Base-by-base conservation (phyloP, 2,888 invertebrate genomes). In the Pristionchus maxplancki region DNA sequence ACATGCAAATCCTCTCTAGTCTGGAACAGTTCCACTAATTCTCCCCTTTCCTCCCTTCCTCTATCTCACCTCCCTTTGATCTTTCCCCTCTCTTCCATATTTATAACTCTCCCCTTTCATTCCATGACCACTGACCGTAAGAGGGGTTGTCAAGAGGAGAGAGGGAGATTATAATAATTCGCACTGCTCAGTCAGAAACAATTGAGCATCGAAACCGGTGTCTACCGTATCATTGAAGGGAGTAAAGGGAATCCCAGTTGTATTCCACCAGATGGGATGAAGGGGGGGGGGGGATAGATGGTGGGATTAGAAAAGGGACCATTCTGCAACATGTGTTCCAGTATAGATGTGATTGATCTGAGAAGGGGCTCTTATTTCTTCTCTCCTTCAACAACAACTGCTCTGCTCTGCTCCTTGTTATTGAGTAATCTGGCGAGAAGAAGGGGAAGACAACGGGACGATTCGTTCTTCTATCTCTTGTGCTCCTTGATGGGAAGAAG, bases 101-200 rank as follows among this genome's bases (percentile, higher is more conserved):
- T 48, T 44, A 78, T 78, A 44, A 40, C 78, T 78, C 44, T 78
- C 78, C 34, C 48, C 28, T 17, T 82, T 74, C 74, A 74, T 82
- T 82, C 82, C 48, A 82, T 82, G 50, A 82, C 48, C 82, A 50
- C 82, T 82, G 82, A 82, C 82, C 82, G 82, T 82, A 82, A 82
- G 82, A n/a, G n/a, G n/a, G 20, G 31, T 28, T 20, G n/a, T 28
- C 78, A 40, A 34, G 83, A 83, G 84, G 84, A 28, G 84, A 84
- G 34, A 9, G 78, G 50, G 84, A 62, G 53, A 84, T 48, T 48
- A n/a, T 31, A 50, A 82, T 82, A 50, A 50, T 37, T 58, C 58
- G 62, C n/a, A n/a, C n/a, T n/a, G 24, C 58, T 15, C 83, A n/a
- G 28, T 37, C 37, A 34, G 37, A 84, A n/a, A 62, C 34, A 62